Evolutionary conservation across 1,140 invertebrate species (phyloP).

Genomic region (Tetragnatha versicolor): DNA sequence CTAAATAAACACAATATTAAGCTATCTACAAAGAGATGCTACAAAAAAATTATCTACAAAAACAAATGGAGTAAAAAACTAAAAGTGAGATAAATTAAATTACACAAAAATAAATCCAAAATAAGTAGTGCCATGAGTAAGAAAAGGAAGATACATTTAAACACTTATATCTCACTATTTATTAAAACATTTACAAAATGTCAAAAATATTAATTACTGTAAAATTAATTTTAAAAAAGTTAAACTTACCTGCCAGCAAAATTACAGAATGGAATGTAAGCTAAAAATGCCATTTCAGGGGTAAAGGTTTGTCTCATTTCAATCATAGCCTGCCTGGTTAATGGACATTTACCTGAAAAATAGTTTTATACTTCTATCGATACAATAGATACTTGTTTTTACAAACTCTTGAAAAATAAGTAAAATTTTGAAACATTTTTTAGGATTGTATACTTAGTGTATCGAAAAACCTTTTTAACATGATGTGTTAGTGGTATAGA

Average conservation of each 20-base stretch:
- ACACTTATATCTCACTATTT: not conserved
- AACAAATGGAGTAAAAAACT: no score
- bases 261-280: conserved; percentile 81
- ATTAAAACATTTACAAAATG: not conserved
- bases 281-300: conserved; percentile 79
- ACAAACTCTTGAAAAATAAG: no score
- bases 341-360: conserved; percentile 25
- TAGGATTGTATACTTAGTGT: no score
- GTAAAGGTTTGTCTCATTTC: conserved; percentile 84
- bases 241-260: conserved; percentile 74
- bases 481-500: no score
- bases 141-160: not conserved
- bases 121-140: no score
- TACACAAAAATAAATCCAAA: no score
- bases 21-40: not conserved
- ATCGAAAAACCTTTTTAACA: no score
- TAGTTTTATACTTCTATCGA: not conserved
- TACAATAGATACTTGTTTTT: no score
- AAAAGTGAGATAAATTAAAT: no score
- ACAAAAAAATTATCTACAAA: not conserved
- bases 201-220: conserved; percentile 56
- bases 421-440: no score
- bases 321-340: conserved; percentile 68
- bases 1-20: conserved; percentile 27
- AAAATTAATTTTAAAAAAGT: not conserved